phyloP scores from a whole-genome alignment of 2,113 vertebrate genomes.

The Tauraco erythrolophus region DNA sequence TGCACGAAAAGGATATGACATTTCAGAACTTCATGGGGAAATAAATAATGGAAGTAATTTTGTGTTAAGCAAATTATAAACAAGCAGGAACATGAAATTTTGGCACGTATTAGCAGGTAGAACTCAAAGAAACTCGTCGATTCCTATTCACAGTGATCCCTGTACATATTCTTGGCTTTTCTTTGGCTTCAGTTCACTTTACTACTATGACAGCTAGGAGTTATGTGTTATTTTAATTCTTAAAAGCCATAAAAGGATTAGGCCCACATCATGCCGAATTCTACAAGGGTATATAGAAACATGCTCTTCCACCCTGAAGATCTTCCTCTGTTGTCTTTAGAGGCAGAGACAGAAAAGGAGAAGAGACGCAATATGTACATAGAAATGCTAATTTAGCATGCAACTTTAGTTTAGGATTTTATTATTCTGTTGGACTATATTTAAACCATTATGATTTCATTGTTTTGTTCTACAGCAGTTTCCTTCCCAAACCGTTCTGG shows the following conservation, averaged over 20 bases:
- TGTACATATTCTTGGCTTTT: slow-evolving; percentile 18
- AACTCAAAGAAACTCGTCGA: background rate
- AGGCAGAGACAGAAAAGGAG: background rate
- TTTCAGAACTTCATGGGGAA: background rate
- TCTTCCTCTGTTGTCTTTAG: background rate
- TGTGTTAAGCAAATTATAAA: slow-evolving; percentile 31
- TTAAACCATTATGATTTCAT: background rate
- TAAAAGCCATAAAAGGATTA: background rate
- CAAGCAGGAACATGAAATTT: slow-evolving; percentile 18
- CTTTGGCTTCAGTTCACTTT: slow-evolving; percentile 1
- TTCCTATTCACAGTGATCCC: background rate
- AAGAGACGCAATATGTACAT: background rate
- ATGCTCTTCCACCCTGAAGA: background rate
- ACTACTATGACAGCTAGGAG: background rate
- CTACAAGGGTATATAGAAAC: background rate
- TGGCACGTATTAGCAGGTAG: background rate
- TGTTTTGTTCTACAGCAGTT: background rate
- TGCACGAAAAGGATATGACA: background rate
- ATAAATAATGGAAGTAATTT: background rate
- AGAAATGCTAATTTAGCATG: background rate
- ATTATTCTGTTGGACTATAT: background rate
- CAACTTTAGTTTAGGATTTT: background rate
- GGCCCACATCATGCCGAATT: background rate
- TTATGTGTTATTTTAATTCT: slow-evolving; percentile 23
- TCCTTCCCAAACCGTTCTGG: background rate